Evolutionary conservation across 2,113 vertebrate genomes (phyloP).

Genomic region (Anguilla japonica): DNA sequence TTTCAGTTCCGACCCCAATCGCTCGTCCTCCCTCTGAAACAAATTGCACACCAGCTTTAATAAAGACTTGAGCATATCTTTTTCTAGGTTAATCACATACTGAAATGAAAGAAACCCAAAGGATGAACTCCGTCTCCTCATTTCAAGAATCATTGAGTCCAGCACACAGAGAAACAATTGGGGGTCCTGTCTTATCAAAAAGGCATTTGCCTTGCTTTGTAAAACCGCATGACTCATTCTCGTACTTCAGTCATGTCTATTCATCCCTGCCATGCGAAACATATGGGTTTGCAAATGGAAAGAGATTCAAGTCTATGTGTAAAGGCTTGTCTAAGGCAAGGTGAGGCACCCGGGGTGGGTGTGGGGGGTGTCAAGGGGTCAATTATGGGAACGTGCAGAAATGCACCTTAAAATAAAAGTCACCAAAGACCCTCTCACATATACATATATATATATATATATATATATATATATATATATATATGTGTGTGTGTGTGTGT

Average conservation of each 20-base stretch:
- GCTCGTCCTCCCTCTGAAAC: background rate
- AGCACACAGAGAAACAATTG: background rate
- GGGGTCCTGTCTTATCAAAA: background rate
- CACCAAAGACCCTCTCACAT: too few relatives aligned
- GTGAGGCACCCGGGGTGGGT: too few relatives aligned
- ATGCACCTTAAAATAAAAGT: too few relatives aligned
- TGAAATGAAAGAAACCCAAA: constrained; percentile 13
- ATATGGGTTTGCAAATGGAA: background rate
- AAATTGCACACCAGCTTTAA: background rate
- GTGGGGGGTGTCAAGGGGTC: too few relatives aligned
- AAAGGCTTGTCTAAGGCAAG: too few relatives aligned
- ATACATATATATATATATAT: too few relatives aligned
- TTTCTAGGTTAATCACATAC: constrained; percentile 26
- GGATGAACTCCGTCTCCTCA: background rate
- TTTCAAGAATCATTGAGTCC: background rate
- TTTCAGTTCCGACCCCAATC: background rate
- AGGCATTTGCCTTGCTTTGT: background rate
- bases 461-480: too few relatives aligned
- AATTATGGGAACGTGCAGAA: too few relatives aligned
- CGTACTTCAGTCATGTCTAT: constrained; percentile 13
- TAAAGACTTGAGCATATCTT: background rate
- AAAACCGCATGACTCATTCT: background rate
- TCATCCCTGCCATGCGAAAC: background rate
- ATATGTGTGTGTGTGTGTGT: too few relatives aligned
- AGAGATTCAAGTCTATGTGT: constrained; percentile 18